Evolutionary conservation across 2,888 invertebrate genomes (phyloP).

Genomic region (Antitype chi): DNA sequence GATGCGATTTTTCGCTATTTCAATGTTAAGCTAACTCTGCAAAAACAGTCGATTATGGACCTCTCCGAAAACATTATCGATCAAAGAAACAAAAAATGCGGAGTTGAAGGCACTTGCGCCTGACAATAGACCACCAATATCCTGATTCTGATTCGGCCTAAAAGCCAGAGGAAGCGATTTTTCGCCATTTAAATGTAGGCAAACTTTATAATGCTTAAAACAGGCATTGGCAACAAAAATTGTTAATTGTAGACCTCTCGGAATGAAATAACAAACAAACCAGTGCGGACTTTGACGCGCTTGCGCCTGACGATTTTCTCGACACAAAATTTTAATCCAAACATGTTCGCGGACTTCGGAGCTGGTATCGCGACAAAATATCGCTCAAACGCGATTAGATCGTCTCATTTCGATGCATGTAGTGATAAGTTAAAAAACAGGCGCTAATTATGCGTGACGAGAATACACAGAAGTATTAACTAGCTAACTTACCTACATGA

Average conservation of each 20-base stretch:
- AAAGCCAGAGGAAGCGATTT: not conserved
- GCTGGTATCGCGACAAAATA: conserved; percentile 3
- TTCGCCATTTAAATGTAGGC: not conserved
- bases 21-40: not conserved
- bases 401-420: not conserved
- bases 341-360: not conserved
- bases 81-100: not conserved
- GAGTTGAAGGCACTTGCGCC: not conserved
- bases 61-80: not conserved
- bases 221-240: not conserved
- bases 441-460: conserved; percentile 7
- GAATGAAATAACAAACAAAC: not conserved
- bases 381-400: not conserved
- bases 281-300: not conserved
- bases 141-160: not conserved
- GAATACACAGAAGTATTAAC: not conserved
- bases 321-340: not conserved
- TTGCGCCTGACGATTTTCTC: not conserved
- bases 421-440: not conserved
- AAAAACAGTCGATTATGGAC: not conserved
- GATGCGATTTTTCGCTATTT: not conserved
- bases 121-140: not conserved
- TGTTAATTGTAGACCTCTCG: not conserved
- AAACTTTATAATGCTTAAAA: not conserved
- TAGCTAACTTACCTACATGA: not conserved